Conservation (phyloP, 2,888 invertebrate genomes). For the Ypsolopha scabrella region DNA sequence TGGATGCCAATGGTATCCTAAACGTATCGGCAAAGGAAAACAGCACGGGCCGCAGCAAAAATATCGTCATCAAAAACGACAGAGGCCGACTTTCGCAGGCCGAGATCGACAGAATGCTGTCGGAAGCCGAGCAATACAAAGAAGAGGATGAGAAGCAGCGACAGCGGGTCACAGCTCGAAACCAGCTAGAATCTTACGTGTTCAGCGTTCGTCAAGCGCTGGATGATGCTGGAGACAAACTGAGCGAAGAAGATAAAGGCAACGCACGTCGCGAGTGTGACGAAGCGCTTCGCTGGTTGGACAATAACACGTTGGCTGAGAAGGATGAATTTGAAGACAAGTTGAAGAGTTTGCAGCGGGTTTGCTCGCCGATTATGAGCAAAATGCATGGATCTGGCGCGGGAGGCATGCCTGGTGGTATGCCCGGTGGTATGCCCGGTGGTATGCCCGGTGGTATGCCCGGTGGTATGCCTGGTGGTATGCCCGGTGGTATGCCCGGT, state of each 20-base stretch:
- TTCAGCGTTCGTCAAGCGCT: slow-evolving; percentile 78
- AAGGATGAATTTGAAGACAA: slow-evolving; percentile 76
- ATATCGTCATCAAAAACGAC: slow-evolving; percentile 81
- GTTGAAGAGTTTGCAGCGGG: slow-evolving; percentile 25
- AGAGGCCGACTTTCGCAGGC: slow-evolving; percentile 79
- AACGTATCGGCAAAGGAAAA: slow-evolving; percentile 80
- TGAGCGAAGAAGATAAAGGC: too few relatives aligned
- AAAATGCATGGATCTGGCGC: slow-evolving; percentile 54
- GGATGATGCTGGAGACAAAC: slow-evolving; percentile 31
- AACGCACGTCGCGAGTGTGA: not conserved
- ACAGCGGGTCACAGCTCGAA: slow-evolving; percentile 76
- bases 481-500: too few relatives aligned
- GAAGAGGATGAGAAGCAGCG: slow-evolving; percentile 74
- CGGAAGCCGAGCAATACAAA: slow-evolving; percentile 74
- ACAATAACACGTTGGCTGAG: slow-evolving; percentile 74
- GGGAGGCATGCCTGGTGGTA: slow-evolving; percentile 2
- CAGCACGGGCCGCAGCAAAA: slow-evolving; percentile 70
- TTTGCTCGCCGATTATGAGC: slow-evolving; percentile 70
- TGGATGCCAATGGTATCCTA: slow-evolving; percentile 78
- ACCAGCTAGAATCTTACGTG: slow-evolving; percentile 78
- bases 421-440: too few relatives aligned
- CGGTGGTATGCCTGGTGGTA: too few relatives aligned
- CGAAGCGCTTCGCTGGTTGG: slow-evolving; percentile 71
- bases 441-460: too few relatives aligned
- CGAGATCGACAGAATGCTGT: slow-evolving; percentile 79